These are phyloP conservation scores for Avahi laniger DNA, from an alignment of 2,797 vertebrate genomes.

Conservation along the genomic window DNA sequence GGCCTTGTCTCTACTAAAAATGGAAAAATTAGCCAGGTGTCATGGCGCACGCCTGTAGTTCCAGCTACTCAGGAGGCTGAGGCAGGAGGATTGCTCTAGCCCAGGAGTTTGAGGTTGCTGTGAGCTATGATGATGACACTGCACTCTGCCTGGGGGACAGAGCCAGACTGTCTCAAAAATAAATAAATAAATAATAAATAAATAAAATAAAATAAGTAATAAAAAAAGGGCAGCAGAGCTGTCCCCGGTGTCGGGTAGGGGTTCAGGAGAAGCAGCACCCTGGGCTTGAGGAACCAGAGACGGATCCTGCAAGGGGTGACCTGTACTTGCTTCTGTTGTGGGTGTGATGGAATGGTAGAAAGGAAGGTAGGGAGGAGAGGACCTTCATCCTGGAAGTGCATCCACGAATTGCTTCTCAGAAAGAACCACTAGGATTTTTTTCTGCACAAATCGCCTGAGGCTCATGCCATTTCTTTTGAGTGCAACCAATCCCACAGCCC, in stretches of 20 bases:
- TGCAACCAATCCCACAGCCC: neutral
- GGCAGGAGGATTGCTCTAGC: no score
- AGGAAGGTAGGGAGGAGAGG: neutral
- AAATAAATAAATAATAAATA: no score
- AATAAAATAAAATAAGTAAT: no score
- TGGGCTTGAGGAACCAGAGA: neutral
- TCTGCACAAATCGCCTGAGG: neutral
- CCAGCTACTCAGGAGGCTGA: no score
- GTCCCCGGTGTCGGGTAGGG: accelerated
- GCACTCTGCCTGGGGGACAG: no score
- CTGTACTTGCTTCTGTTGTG: neutral
- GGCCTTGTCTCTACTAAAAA: no score
- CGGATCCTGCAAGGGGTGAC: neutral
- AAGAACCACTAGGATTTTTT: neutral
- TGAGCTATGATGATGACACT: no score
- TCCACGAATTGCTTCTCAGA: neutral
- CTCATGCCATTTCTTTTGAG: neutral
- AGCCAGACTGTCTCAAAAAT: no score
- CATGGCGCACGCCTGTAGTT: no score
- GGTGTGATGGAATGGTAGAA: neutral
- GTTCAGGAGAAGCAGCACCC: no score
- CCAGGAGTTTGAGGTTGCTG: no score
- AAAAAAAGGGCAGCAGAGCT: neutral
- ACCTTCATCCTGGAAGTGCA: neutral
- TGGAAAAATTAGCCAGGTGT: no score